phyloP scores from a whole-genome alignment of 2,888 invertebrate species.

The Pterobdella sp. region DNA sequence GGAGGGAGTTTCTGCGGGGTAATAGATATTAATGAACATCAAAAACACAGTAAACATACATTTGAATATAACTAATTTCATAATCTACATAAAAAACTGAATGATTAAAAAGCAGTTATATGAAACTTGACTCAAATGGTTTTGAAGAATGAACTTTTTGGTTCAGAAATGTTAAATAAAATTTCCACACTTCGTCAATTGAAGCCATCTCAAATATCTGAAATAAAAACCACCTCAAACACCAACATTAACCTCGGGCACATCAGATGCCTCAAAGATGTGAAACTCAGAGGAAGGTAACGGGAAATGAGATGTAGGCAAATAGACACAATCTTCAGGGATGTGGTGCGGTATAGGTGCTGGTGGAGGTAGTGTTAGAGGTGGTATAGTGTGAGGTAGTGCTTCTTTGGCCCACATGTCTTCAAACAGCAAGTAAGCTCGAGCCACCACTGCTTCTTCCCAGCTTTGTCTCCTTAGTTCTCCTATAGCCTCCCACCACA shows the following conservation, averaged over 20 bases:
- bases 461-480: slow-evolving; percentile 87
- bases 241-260: slow-evolving; percentile 62
- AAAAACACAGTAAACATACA: no score
- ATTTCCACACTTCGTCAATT: not conserved
- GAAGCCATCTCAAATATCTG: not conserved
- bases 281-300: slow-evolving; percentile 86
- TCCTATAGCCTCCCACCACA: slow-evolving; percentile 86
- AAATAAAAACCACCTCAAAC: not conserved
- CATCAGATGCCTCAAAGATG: slow-evolving; percentile 96
- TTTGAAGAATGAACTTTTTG: no score
- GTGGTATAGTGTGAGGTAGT: slow-evolving; percentile 84
- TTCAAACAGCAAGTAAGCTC: slow-evolving; percentile 78
- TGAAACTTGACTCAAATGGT: no score
- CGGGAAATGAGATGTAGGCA: slow-evolving; percentile 71
- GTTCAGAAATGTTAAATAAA: not conserved
- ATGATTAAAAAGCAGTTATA: no score
- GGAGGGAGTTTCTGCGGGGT: slow-evolving; percentile 42
- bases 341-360: slow-evolving; percentile 81
- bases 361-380: slow-evolving; percentile 84
- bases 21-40: not conserved
- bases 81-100: no score
- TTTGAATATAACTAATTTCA: no score
- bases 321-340: slow-evolving; percentile 56
- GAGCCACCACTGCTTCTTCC: slow-evolving; percentile 89
- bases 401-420: slow-evolving; percentile 91